Base-by-base conservation (phyloP, 1,140 invertebrate genomes). In the Penaeus vannamei region DNA sequence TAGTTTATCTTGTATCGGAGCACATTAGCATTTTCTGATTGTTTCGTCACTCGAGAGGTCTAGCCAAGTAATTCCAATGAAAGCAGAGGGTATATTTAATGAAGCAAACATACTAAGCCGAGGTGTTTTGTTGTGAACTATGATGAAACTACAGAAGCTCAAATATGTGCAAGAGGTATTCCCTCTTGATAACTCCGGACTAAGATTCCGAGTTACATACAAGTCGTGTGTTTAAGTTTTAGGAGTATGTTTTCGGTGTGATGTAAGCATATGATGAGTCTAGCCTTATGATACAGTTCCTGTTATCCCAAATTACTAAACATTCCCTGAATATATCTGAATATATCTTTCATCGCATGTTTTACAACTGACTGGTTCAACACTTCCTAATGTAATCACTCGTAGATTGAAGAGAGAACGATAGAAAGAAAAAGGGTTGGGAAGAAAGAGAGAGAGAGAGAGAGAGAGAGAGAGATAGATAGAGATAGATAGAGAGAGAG, bases 11-110 rank as follows among this genome's bases (percentile, higher is more conserved):
- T 84, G 86, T 84, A 88, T 88, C 86, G 86, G 80, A 72, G 77
- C 14, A 77, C 86, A 88, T 88, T 88, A 88, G 86, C 86, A 88
- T 88, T 88, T 88, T 88, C 86, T 88, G 86, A 88, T 88, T 88
- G 86, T 88, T 88, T 88, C 86, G 86, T 88, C 86, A 88, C 86
- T 88, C 81, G 80, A 81, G 81, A 88, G 62, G 85, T 87, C 85
- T 82, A 79, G 76, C 61, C 61, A 76, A 79, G 86, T 84, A 88
- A 84, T 88, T 46, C 86, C 81, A 36, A 32, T 79, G 81, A 81
- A 84, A 88, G 86, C 86, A 76, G 59, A 64, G 79, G 81, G 64
- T 76, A 59, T 42, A 53, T 59, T 85, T 88, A 88, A 62, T 88
- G 86, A 88, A 77, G 86, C 64, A 80, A 32, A 53, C 86, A 77